Conservation (phyloP, 2,113 vertebrate species). For the Symphodus melops region DNA sequence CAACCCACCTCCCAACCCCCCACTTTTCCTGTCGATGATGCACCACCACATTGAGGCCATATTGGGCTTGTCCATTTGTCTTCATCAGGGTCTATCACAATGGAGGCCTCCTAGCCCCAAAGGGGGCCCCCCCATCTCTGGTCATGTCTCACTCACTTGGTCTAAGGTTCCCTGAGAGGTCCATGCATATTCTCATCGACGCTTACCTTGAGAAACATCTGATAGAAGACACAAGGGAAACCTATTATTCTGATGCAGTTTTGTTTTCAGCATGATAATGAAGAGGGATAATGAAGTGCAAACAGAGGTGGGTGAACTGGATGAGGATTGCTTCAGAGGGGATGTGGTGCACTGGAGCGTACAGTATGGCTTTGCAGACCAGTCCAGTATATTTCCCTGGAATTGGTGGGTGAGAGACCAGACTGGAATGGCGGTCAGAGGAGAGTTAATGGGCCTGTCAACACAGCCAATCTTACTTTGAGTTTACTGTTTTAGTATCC, state of each 20-base stretch:
- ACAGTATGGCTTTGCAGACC: conserved; percentile 55
- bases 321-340: conserved; percentile 19
- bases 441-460: conserved; percentile 78
- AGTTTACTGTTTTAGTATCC: conserved; percentile 68
- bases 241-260: conserved; percentile 57
- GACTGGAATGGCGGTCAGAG: conserved; percentile 68
- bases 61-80: conserved; percentile 82
- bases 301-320: conserved; percentile 36
- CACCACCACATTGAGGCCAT: conserved; percentile 75
- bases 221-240: conserved; percentile 59
- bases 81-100: conserved; percentile 80
- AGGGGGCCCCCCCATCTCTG: conserved; percentile 39
- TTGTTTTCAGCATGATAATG: conserved; percentile 69
- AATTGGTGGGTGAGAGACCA: conserved; percentile 66
- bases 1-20: conserved; percentile 43
- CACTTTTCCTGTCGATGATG: conserved; percentile 69
- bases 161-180: conserved; percentile 59
- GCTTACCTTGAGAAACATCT: conserved; percentile 50
- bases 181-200: conserved; percentile 65
- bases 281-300: conserved; percentile 44
- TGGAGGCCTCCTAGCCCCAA: conserved; percentile 53
- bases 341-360: conserved; percentile 54
- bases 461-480: conserved; percentile 58
- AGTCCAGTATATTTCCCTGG: conserved; percentile 63
- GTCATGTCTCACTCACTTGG: conserved; percentile 57